Percentiles rank a stretch among this genome's conserved stretches.
Conservation (phyloP, 2,113 vertebrate species). For the Astur gentilis region DNA sequence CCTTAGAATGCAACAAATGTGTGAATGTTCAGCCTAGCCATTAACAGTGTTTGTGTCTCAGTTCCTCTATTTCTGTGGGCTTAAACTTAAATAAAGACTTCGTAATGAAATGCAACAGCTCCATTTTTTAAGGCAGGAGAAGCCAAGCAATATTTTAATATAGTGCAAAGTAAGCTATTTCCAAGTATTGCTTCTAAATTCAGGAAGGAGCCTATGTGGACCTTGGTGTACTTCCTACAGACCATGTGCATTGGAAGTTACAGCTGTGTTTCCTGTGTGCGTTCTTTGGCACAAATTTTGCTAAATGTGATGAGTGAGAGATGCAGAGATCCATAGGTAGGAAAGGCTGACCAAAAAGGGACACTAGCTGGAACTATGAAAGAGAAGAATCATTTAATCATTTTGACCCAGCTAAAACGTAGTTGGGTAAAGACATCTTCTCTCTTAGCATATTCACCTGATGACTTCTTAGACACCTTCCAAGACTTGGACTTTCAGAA, state of each 20-base stretch:
- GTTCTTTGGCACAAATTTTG: not conserved
- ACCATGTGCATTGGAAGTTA: not conserved
- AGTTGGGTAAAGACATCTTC: not conserved
- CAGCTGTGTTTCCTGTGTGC: not conserved
- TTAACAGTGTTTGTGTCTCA: not conserved
- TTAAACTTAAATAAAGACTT: not conserved
- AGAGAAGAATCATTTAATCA: not conserved
- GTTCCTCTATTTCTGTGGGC: not conserved
- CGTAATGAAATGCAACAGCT: not conserved
- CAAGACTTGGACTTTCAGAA: not conserved
- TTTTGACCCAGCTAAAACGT: not conserved
- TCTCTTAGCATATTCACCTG: not conserved
- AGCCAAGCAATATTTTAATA: not conserved
- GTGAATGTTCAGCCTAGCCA: not conserved
- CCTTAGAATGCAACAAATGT: not conserved
- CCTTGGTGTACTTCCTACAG: not conserved
- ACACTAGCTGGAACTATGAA: not conserved
- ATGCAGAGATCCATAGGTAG: not conserved
- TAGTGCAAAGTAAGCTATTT: not conserved
- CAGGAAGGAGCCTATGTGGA: not conserved
- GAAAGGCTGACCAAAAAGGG: not conserved
- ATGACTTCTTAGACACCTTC: not conserved
- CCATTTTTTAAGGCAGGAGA: not conserved
- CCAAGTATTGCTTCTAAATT: not conserved
- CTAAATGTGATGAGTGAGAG: not conserved